phyloP scores from a whole-genome alignment of 1,140 invertebrate species.

The Orius insidiosus region DNA sequence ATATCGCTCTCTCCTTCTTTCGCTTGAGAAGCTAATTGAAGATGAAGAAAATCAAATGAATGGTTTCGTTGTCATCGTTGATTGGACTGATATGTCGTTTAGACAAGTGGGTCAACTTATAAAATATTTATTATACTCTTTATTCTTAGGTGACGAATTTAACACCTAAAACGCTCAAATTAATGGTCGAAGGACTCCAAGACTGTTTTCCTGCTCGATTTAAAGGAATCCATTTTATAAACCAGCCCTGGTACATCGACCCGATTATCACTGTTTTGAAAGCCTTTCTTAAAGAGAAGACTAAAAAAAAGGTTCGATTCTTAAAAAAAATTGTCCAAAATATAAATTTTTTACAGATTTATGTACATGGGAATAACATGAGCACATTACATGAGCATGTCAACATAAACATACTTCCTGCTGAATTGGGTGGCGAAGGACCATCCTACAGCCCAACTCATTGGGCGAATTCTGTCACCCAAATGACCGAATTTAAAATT shows the following conservation, averaged over 20 bases:
- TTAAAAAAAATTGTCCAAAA: background rate
- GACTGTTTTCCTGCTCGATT: slow-evolving; percentile 74
- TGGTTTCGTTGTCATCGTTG: slow-evolving; percentile 71
- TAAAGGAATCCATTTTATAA: slow-evolving; percentile 74
- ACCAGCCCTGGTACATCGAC: slow-evolving; percentile 74
- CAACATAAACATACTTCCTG: slow-evolving; percentile 63
- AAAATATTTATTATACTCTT: background rate
- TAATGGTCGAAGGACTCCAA: slow-evolving; percentile 54
- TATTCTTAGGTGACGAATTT: slow-evolving; percentile 32
- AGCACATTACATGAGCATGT: slow-evolving; percentile 63
- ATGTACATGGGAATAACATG: slow-evolving; percentile 70
- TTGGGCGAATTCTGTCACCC: slow-evolving; percentile 29
- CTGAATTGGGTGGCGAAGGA: slow-evolving; percentile 67
- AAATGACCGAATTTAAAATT: background rate
- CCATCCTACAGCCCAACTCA: slow-evolving; percentile 58
- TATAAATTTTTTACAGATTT: slow-evolving; percentile 36
- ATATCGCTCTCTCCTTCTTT: slow-evolving; percentile 54
- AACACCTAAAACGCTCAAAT: slow-evolving; percentile 45
- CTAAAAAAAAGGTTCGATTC: slow-evolving; percentile 40
- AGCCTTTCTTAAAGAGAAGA: slow-evolving; percentile 72
- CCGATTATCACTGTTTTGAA: slow-evolving; percentile 64
- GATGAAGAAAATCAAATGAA: slow-evolving; percentile 60
- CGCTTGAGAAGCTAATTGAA: slow-evolving; percentile 58
- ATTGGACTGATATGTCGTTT: slow-evolving; percentile 75
- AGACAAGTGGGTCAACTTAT: slow-evolving; percentile 33